Conservation (phyloP, 92 coral and sea anemone genomes). For the Chrysogorgia sp. region DNA sequence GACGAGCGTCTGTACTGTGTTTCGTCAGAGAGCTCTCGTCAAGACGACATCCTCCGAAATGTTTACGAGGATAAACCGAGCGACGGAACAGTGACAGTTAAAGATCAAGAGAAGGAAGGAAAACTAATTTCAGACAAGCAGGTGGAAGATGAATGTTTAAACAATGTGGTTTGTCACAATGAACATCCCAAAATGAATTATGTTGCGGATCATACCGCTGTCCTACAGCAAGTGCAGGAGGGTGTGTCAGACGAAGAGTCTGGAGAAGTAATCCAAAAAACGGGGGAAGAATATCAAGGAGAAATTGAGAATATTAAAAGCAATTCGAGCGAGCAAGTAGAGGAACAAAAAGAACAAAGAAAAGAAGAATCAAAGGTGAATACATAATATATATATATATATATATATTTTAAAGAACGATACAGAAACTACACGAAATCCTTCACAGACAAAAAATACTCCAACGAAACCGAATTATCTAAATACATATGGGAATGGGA, state of each 20-base stretch:
- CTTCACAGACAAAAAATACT: too few species aligned
- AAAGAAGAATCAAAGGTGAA: not conserved
- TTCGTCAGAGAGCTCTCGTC: not conserved
- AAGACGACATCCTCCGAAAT: not conserved
- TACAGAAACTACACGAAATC: too few species aligned
- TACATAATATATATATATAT: not conserved
- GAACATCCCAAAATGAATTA: not conserved
- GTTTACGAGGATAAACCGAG: not conserved
- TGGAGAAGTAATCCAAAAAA: slow-evolving; percentile 74
- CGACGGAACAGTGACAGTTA: not conserved
- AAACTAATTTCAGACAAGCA: not conserved
- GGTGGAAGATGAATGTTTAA: not conserved
- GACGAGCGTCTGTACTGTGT: not conserved
- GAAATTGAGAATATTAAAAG: slow-evolving; percentile 57
- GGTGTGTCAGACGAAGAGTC: not conserved
- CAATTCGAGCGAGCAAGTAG: not conserved
- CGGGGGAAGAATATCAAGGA: slow-evolving; percentile 70
- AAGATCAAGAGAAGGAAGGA: not conserved
- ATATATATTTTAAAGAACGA: too few species aligned
- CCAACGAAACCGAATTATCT: too few species aligned
- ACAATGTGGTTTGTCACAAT: not conserved
- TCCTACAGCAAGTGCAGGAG: not conserved
- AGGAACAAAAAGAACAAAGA: not conserved
- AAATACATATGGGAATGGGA: too few species aligned
- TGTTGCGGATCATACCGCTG: not conserved